Base-by-base conservation (phyloP, 2,113 vertebrate species). In the Thamnophis sirtalis region DNA sequence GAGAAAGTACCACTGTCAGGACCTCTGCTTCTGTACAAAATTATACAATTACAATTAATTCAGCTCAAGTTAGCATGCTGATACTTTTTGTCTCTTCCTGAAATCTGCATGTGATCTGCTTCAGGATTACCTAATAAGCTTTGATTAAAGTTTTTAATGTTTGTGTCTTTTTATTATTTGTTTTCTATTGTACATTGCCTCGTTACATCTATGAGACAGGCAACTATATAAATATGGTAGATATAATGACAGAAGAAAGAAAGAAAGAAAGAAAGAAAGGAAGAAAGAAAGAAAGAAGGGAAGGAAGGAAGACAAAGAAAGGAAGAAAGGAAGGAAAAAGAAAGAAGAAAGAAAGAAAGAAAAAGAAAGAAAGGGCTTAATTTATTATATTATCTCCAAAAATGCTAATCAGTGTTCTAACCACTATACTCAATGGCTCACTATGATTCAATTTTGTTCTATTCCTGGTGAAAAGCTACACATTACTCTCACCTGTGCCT, bases 401-500 rank as follows among this genome's bases (percentile, higher is more conserved):
- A 80, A 80, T 28, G 15, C 13, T n/a, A 5, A 2, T 38, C 17
- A n/a, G 1, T n/a, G 13, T 24, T 68, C 48, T 91, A 56, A 54
- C 28, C 10, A n/a, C 7, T 33, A 26, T 19, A 22, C 55, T 26
- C 90, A 89, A 33, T 19, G 60, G 6, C 60, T 60, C 21, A 80
- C 2, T 17, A 33, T 7, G 15, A 33, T 3, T n/a, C 49, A 50
- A 33, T 68, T 13, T 28, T 33, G 19, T 51, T 17, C 26, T 11
- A 53, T 58, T 9, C 43, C 63, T 58, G 26, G 21, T 50, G 13
- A 86, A 86, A 86, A 33, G 43, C 49, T 8, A 38, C 60, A 43
- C 26, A 7, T 5, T 11, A 48, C 9, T 50, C 96, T 91, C 68
- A 98, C 99, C 98, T 99, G 98, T 43, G 98, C 98, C 93, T 96